These are phyloP conservation scores for Fulmarus glacialis DNA, from an alignment of 2,113 vertebrate species.

Conservation along the genomic window DNA sequence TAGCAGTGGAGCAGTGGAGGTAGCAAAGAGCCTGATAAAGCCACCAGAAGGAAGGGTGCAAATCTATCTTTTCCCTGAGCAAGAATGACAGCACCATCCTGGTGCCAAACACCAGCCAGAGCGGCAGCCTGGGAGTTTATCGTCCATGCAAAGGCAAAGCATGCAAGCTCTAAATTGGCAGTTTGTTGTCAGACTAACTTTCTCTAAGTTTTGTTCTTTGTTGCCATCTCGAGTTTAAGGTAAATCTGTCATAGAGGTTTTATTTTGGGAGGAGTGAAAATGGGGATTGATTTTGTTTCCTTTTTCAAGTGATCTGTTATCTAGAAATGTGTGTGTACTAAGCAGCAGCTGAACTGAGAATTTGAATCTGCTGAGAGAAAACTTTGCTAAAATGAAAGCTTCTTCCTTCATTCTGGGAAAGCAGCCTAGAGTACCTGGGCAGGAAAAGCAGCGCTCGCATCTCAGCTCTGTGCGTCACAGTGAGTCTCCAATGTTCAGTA, in stretches of 20 bases:
- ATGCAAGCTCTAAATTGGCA: neutral
- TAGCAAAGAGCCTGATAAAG: neutral
- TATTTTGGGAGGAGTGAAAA: neutral
- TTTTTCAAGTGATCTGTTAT: neutral
- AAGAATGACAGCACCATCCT: accelerated
- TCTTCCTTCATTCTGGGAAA: neutral
- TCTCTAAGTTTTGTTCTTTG: neutral
- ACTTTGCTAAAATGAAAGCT: neutral
- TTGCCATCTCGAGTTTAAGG: neutral
- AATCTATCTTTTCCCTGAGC: neutral
- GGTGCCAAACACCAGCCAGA: neutral
- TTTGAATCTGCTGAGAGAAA: neutral
- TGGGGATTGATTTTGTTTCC: neutral
- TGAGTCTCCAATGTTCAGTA: neutral
- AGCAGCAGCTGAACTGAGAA: neutral
- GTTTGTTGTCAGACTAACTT: neutral
- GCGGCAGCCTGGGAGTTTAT: neutral
- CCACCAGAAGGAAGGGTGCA: neutral
- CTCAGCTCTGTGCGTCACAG: neutral
- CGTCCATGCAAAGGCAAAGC: neutral
- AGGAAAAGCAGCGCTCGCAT: neutral
- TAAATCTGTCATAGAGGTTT: neutral
- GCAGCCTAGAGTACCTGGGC: neutral
- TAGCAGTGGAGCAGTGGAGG: neutral
- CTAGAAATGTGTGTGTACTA: neutral